Percentiles rank a stretch among this genome's conserved stretches.
phyloP scores from a whole-genome alignment of 1,140 invertebrate genomes.

The Limonius californicus region DNA sequence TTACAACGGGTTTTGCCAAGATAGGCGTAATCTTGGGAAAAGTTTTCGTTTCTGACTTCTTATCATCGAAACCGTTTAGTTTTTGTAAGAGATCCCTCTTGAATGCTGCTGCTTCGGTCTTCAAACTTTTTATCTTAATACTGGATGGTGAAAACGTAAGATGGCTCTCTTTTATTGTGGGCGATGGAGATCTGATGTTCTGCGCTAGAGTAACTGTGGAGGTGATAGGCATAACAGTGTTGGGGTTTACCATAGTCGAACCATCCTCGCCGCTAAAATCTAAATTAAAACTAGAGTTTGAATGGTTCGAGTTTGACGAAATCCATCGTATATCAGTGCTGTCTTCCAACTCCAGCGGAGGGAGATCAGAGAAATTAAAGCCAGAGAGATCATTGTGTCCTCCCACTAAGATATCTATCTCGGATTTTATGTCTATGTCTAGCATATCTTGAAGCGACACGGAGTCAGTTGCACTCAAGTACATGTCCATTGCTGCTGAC shows the following conservation, averaged over 20 bases:
- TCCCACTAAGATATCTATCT: slow-evolving; percentile 71
- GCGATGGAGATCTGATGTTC: slow-evolving; percentile 47
- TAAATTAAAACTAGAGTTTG: slow-evolving; percentile 64
- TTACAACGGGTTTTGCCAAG: slow-evolving; percentile 45
- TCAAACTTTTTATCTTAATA: slow-evolving; percentile 55
- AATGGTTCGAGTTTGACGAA: slow-evolving; percentile 55
- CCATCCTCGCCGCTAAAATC: slow-evolving; percentile 70
- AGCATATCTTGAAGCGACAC: slow-evolving; percentile 72
- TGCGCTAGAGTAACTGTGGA: slow-evolving; percentile 40
- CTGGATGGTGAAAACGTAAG: slow-evolving; percentile 62
- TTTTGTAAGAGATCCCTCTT: slow-evolving; percentile 43
- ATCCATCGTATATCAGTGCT: slow-evolving; percentile 52
- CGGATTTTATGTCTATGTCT: slow-evolving; percentile 76
- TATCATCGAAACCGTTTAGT: slow-evolving; percentile 44
- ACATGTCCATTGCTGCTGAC: slow-evolving; percentile 52
- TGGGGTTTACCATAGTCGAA: slow-evolving; percentile 75
- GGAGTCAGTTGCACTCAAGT: slow-evolving; percentile 51
- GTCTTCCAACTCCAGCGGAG: slow-evolving; percentile 63
- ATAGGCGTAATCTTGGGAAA: slow-evolving; percentile 45
- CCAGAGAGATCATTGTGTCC: slow-evolving; percentile 59
- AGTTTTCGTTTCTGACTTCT: slow-evolving; percentile 52
- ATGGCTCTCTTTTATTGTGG: slow-evolving; percentile 58
- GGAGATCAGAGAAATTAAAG: slow-evolving; percentile 62
- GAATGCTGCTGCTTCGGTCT: slow-evolving; percentile 37
- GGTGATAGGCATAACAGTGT: slow-evolving; percentile 61